These are phyloP conservation scores for Eurytoma adleriae DNA, from an alignment of 2,888 invertebrate genomes.

Conservation along the genomic window DNA sequence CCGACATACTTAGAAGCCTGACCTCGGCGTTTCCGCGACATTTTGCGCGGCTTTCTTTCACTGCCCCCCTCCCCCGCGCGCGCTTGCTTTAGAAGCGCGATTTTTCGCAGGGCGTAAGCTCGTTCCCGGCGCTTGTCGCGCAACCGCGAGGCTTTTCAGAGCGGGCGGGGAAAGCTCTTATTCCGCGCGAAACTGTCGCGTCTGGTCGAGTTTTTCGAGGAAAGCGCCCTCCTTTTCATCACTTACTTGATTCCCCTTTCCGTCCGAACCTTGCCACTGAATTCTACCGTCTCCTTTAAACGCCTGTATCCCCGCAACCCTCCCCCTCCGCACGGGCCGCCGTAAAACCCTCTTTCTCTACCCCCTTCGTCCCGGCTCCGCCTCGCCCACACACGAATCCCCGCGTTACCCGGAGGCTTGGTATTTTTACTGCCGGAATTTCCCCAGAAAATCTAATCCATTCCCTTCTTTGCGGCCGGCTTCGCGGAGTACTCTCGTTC, in stretches of 20 bases:
- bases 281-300: conserved; percentile 26
- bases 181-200: conserved; percentile 30
- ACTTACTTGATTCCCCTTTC: conserved; percentile 20
- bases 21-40: conserved; percentile 13
- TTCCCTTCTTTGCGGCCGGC: conserved; percentile 20
- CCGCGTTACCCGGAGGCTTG: conserved; percentile 8
- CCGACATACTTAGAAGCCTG: not conserved
- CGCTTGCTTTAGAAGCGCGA: conserved; percentile 50
- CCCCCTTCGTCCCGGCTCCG: not conserved
- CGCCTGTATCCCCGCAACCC: conserved; percentile 18
- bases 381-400: too few species aligned
- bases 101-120: conserved; percentile 49
- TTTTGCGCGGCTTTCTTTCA: conserved; percentile 37
- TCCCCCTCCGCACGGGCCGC: not conserved
- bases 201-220: conserved; percentile 19
- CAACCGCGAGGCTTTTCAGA: conserved; percentile 25
- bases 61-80: not conserved
- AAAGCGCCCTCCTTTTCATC: conserved; percentile 25
- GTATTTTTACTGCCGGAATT: conserved; percentile 23
- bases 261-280: conserved; percentile 23
- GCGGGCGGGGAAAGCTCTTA: conserved; percentile 9
- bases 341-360: not conserved
- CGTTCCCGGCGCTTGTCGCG: conserved; percentile 41
- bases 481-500: not conserved
- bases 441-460: conserved; percentile 40